Conservation (phyloP, 2,113 vertebrate genomes). For the Acanthochromis polyacanthus region DNA sequence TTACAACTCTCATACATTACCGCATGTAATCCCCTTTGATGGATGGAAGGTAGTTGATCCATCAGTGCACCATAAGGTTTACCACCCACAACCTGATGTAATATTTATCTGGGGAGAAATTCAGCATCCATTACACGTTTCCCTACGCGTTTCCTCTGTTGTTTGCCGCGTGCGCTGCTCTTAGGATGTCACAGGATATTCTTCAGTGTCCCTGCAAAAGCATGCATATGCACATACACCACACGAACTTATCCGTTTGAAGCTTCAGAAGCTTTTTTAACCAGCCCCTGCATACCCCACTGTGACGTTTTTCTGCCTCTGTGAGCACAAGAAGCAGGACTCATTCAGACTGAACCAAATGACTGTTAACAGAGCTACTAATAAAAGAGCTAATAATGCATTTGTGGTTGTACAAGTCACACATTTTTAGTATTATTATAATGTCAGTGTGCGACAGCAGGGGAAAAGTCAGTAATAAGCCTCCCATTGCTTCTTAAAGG, state of each 20-base stretch:
- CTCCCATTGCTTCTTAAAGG: constrained; percentile 30
- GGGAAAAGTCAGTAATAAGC: constrained; percentile 33
- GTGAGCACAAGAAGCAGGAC: constrained; percentile 23
- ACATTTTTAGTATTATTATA: constrained; percentile 29
- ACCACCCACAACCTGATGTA: constrained; percentile 54
- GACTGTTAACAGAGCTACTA: not conserved
- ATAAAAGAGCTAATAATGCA: constrained; percentile 4
- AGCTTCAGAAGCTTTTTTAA: constrained; percentile 34
- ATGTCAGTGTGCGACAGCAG: constrained; percentile 11
- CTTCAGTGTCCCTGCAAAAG: constrained; percentile 33
- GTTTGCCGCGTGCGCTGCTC: constrained; percentile 24
- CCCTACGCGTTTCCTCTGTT: constrained; percentile 7
- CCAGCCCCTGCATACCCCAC: constrained; percentile 21
- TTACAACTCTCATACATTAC: constrained; percentile 5
- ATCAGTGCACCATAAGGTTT: constrained; percentile 39
- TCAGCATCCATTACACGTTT: constrained; percentile 49
- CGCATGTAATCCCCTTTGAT: constrained; percentile 27
- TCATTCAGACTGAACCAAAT: constrained; percentile 3
- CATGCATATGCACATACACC: not conserved
- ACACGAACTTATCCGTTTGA: constrained; percentile 26
- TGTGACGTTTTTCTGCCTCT: constrained; percentile 32
- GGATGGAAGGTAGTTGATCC: constrained; percentile 33
- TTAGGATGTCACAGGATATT: constrained; percentile 38
- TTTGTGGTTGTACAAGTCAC: not conserved
- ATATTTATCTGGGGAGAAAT: constrained; percentile 53